Conservation (phyloP, 2,888 invertebrate genomes). For the Zelleria hepariella region DNA sequence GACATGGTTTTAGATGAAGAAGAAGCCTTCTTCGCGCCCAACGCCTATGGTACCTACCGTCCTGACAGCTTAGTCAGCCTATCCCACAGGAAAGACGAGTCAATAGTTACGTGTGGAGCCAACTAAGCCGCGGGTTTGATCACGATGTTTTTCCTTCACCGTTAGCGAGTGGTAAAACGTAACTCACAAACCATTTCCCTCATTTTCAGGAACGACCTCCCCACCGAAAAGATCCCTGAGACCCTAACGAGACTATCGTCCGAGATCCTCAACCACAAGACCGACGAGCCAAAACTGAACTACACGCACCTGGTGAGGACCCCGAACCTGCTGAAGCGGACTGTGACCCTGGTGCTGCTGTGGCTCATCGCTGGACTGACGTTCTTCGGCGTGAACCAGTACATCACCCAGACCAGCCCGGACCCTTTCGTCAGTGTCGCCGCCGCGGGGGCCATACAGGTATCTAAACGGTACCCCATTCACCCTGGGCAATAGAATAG, state of each 20-base stretch:
- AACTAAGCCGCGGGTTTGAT: too few relatives aligned
- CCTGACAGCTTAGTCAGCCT: too few relatives aligned
- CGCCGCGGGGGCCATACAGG: conserved; percentile 66
- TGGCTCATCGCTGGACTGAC: conserved; percentile 89
- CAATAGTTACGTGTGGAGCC: too few relatives aligned
- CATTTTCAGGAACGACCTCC: conserved; percentile 57
- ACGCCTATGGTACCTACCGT: too few relatives aligned
- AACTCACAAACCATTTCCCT: too few relatives aligned
- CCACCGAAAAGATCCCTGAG: conserved; percentile 57
- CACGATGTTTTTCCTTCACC: too few relatives aligned
- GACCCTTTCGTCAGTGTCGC: conserved; percentile 87
- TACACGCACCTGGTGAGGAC: conserved; percentile 76
- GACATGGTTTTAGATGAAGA: too few relatives aligned
- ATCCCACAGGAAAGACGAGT: too few relatives aligned
- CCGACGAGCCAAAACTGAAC: conserved; percentile 49
- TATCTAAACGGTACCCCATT: conserved; percentile 17
- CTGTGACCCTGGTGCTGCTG: conserved; percentile 76
- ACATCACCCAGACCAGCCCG: conserved; percentile 83
- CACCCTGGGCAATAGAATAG: too few relatives aligned
- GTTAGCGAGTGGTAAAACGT: too few relatives aligned
- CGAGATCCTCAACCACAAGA: conserved; percentile 27
- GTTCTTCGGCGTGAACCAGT: conserved; percentile 88
- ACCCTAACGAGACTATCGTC: conserved; percentile 43
- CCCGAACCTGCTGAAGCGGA: conserved; percentile 75
- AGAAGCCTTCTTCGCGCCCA: too few relatives aligned